These are phyloP conservation scores for Andricus quercusramuli DNA, from an alignment of 2,888 invertebrate genomes.

Conservation along the genomic window DNA sequence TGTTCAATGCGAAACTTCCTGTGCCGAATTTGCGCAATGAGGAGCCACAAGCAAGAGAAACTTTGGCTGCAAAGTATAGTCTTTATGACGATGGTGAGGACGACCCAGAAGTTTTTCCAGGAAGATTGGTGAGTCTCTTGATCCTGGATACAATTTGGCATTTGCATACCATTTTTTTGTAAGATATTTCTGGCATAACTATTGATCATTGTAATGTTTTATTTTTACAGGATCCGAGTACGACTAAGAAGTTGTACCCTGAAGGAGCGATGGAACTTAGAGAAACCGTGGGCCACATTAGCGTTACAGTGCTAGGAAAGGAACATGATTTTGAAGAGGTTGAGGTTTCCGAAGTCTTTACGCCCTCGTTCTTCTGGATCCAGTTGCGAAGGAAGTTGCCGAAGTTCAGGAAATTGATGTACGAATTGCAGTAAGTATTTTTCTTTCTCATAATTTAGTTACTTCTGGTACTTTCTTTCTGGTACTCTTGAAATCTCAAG, in stretches of 20 bases:
- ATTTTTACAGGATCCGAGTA: conserved; percentile 58
- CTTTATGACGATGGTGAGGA: conserved; percentile 57
- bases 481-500: not conserved
- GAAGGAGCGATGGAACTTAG: conserved; percentile 63
- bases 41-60: conserved; percentile 41
- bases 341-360: conserved; percentile 68
- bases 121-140: conserved; percentile 60
- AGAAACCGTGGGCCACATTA: conserved; percentile 67
- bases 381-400: conserved; percentile 60
- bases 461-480: conserved; percentile 37
- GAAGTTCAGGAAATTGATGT: conserved; percentile 65
- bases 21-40: conserved; percentile 40
- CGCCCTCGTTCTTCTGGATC: conserved; percentile 75
- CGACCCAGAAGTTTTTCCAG: conserved; percentile 64
- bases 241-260: conserved; percentile 62
- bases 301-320: conserved; percentile 56
- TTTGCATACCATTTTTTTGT: not conserved
- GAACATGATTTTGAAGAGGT: conserved; percentile 61
- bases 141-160: not conserved
- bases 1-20: conserved; percentile 61
- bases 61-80: conserved; percentile 59
- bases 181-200: not conserved
- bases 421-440: conserved; percentile 63
- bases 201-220: conserved; percentile 35
- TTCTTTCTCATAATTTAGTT: not conserved